Conservation (phyloP, 2,797 vertebrate genomes). For the Enteromius paludinosus region DNA sequence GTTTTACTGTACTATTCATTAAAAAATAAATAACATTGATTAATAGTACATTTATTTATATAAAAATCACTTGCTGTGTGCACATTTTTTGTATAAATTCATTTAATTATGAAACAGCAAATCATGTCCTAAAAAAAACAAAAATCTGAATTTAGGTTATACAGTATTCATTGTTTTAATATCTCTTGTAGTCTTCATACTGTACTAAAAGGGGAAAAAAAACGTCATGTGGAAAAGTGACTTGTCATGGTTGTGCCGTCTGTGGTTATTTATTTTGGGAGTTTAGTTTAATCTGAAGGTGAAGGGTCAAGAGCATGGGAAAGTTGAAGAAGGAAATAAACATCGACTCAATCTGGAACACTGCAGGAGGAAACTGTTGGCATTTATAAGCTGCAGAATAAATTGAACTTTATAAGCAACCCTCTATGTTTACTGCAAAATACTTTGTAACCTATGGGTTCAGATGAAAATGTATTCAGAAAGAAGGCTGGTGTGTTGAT, state of each 20-base stretch:
- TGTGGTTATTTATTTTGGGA: constrained; percentile 1
- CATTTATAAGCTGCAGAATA: background rate
- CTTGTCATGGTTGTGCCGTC: background rate
- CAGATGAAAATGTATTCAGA: constrained; percentile 42
- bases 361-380: background rate
- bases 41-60: background rate
- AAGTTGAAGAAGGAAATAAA: background rate
- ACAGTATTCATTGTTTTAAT: background rate
- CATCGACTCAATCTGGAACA: background rate
- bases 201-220: background rate
- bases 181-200: background rate
- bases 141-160: background rate
- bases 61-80: background rate
- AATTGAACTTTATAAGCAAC: background rate
- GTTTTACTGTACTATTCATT: too few relatives aligned
- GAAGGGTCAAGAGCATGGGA: background rate
- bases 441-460: background rate
- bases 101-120: background rate
- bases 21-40: too few relatives aligned
- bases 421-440: background rate
- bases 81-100: background rate
- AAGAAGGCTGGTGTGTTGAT: constrained; percentile 68
- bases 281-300: background rate
- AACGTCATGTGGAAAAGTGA: background rate
- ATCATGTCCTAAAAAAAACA: background rate